Evolutionary conservation across 92 coral and sea anemone species (phyloP).

Genomic region (Epizoanthus ramosus): DNA sequence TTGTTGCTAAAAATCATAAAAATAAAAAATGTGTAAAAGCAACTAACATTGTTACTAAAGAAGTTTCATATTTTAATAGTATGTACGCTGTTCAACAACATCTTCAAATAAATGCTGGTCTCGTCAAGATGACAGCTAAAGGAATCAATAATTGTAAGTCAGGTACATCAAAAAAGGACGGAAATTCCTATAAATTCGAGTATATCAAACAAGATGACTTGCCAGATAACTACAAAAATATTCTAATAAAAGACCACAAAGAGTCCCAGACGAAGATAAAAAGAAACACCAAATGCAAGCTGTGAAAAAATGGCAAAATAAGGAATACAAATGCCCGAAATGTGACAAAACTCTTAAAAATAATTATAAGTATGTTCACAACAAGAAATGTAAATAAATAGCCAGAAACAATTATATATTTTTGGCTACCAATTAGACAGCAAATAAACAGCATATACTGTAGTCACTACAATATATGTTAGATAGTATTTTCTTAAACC

Average conservation of each 20-base stretch:
- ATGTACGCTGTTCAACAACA: constrained; percentile 15
- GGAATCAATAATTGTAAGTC: background rate
- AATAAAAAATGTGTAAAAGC: constrained; percentile 40
- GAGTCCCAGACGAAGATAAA: background rate
- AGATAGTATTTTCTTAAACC: too few species aligned
- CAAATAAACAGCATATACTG: too few species aligned
- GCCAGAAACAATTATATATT: too few species aligned
- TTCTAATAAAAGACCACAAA: background rate
- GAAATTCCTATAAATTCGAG: too few species aligned
- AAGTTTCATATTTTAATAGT: constrained; percentile 30
- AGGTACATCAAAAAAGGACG: constrained; percentile 37
- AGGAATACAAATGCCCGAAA: background rate
- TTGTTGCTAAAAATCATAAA: background rate
- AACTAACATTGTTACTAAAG: constrained; percentile 9
- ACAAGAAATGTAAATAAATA: background rate
- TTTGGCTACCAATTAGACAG: too few species aligned
- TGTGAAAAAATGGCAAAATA: background rate
- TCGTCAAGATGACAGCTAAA: constrained; percentile 37
- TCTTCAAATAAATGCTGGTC: constrained; percentile 40
- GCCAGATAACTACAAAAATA: constrained; percentile 8
- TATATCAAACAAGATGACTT: constrained; percentile 30
- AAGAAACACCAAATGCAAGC: too few species aligned
- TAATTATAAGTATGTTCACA: background rate
- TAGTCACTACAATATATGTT: too few species aligned
- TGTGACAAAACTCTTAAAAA: background rate